Conservation (phyloP, 2,888 invertebrate genomes). For the Ferrisia virgata region DNA sequence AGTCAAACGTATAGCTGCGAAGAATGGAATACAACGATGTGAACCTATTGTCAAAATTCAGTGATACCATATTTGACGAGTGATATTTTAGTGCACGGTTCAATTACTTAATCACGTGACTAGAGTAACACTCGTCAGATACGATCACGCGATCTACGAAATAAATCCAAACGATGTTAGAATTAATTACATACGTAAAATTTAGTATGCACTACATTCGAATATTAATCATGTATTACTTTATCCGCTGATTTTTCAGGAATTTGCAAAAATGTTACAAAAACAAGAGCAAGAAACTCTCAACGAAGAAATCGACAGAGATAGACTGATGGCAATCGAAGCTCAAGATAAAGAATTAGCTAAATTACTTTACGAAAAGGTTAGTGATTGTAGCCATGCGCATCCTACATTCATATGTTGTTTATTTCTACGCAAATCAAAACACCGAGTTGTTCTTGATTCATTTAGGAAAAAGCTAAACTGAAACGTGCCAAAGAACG, state of each 20-base stretch:
- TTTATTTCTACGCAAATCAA: background rate
- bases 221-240: background rate
- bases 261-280: constrained; percentile 71
- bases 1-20: background rate
- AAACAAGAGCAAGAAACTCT: constrained; percentile 67
- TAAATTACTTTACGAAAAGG: constrained; percentile 68
- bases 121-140: constrained; percentile 56
- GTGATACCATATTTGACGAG: constrained; percentile 51
- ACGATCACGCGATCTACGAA: constrained; percentile 36
- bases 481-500: constrained; percentile 68
- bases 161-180: background rate
- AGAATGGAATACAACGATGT: background rate
- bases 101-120: constrained; percentile 52
- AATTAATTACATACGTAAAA: background rate
- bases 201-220: background rate
- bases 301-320: constrained; percentile 56
- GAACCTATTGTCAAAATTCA: background rate
- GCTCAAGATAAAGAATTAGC: constrained; percentile 77
- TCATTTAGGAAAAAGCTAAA: constrained; percentile 64
- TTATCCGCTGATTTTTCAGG: constrained; percentile 56
- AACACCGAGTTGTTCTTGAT: background rate
- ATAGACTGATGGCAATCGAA: constrained; percentile 70
- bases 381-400: constrained; percentile 48
- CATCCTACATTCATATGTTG: background rate
- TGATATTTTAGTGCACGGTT: constrained; percentile 53